These are phyloP conservation scores for Galagoides demidoff DNA, from an alignment of 2,797 vertebrate genomes.

Conservation along the genomic window DNA sequence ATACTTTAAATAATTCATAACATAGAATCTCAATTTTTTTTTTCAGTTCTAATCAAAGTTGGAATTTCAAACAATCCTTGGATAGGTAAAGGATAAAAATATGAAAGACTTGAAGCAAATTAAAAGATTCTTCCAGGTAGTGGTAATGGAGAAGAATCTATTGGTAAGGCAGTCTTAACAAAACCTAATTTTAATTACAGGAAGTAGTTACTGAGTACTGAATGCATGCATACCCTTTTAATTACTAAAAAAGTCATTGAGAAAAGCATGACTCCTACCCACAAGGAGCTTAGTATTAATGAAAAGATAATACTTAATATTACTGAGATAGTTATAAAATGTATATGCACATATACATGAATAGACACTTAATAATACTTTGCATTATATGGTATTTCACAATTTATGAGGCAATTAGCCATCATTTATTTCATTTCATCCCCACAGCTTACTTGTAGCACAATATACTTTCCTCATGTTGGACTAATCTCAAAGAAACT, in stretches of 20 bases:
- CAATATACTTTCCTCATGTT: not conserved
- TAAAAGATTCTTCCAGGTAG: slow-evolving; percentile 19
- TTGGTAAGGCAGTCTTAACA: not conserved
- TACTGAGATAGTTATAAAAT: not conserved
- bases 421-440: slow-evolving; percentile 27
- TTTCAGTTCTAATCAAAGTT: not conserved
- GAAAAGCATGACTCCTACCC: not conserved
- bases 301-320: slow-evolving; percentile 28
- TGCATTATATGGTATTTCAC: not conserved
- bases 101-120: slow-evolving; percentile 35
- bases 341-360: not conserved
- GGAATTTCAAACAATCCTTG: slow-evolving; percentile 5
- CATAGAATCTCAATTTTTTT: not conserved
- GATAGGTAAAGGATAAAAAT: slow-evolving; percentile 14
- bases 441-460: not conserved
- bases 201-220: not conserved
- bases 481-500: slow-evolving; percentile 10
- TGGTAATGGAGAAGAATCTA: not conserved
- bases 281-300: slow-evolving; percentile 30
- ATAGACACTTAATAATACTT: not conserved
- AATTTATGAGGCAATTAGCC: slow-evolving; percentile 30
- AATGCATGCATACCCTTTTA: not conserved
- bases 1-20: not conserved
- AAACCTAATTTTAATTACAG: not conserved
- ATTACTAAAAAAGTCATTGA: not conserved